Evolutionary conservation across 2,888 invertebrate genomes (phyloP).

Genomic region (Metacarcinus magister): DNA sequence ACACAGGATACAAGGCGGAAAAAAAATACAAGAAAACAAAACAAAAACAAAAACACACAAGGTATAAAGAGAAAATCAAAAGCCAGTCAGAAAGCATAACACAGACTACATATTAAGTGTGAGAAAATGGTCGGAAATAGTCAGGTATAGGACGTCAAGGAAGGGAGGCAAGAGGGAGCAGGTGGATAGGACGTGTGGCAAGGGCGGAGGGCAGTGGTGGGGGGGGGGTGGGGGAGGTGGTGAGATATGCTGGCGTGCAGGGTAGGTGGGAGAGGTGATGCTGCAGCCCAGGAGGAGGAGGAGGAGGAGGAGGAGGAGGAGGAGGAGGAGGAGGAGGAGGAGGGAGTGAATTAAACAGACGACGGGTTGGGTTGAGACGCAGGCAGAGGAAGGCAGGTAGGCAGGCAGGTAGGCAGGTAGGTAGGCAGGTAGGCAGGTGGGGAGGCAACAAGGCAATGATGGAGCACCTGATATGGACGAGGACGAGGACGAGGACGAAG

Average conservation of each 20-base stretch:
- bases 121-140: no score
- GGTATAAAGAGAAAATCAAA: background rate
- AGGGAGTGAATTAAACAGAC: constrained; percentile 4
- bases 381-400: background rate
- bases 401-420: background rate
- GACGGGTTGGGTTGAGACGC: background rate
- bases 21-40: background rate
- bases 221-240: background rate
- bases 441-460: constrained; percentile 27
- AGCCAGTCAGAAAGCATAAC: background rate
- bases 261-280: constrained; percentile 1
- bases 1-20: background rate
- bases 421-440: background rate
- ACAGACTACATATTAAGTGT: background rate
- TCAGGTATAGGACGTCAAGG: background rate
- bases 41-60: background rate
- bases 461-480: background rate
- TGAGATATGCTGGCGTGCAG: background rate
- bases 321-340: background rate
- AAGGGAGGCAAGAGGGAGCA: background rate
- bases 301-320: no score
- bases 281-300: background rate
- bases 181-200: background rate
- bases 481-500: background rate
- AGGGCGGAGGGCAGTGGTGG: background rate